Percentiles rank a stretch among this genome's conserved stretches.
phyloP scores from a whole-genome alignment of 2,113 vertebrate species.

The Cathartes aura region DNA sequence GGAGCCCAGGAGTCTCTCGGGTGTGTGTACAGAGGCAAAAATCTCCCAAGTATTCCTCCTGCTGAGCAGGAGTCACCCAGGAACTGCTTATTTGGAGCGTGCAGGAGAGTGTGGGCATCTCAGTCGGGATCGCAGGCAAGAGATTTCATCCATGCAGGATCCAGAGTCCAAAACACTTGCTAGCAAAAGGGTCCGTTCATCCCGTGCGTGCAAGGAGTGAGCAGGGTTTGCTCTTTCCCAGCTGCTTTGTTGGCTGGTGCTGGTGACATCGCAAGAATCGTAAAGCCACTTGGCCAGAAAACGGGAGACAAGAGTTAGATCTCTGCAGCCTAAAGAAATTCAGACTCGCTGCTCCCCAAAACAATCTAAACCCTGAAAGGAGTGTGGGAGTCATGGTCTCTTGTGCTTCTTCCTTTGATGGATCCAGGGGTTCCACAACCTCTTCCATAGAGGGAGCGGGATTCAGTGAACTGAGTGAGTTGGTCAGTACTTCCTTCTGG shows the following conservation, averaged over 20 bases:
- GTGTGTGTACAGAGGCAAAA: not conserved
- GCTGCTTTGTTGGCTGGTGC: not conserved
- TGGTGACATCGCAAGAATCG: not conserved
- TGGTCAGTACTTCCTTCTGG: not conserved
- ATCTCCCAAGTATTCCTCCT: not conserved
- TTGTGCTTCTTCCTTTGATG: not conserved
- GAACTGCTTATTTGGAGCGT: not conserved
- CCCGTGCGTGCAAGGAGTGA: not conserved
- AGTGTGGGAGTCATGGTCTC: not conserved
- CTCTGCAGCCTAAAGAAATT: not conserved
- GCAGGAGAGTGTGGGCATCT: not conserved
- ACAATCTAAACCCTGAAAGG: not conserved
- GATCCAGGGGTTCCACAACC: not conserved
- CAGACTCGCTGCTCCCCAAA: not conserved
- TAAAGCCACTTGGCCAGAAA: not conserved
- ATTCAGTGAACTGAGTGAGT: not conserved
- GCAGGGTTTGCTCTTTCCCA: not conserved
- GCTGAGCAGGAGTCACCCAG: not conserved
- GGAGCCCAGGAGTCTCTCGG: not conserved
- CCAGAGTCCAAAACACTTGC: not conserved
- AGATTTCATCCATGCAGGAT: not conserved
- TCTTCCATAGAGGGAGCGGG: not conserved
- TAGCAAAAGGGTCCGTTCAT: not conserved
- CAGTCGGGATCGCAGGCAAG: not conserved
- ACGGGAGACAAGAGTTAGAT: not conserved